phyloP scores from a whole-genome alignment of 1,140 invertebrate genomes.

The Cataglyphis hispanica region DNA sequence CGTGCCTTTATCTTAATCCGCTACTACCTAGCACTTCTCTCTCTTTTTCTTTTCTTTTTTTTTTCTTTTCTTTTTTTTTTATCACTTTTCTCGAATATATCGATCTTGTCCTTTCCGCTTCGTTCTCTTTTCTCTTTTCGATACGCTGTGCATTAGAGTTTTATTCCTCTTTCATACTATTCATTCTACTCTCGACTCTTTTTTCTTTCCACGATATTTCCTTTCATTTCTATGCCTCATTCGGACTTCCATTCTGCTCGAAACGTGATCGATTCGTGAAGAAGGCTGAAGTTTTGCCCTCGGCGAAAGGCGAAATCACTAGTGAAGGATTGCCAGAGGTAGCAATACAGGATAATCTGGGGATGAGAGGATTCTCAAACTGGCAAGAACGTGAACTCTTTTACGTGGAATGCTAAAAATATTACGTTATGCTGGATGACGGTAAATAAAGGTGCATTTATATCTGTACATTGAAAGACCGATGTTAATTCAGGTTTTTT shows the following conservation, averaged over 20 bases:
- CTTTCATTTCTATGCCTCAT: conserved; percentile 39
- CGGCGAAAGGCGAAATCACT: conserved; percentile 23
- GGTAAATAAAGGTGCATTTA: conserved; percentile 36
- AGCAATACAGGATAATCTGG: conserved; percentile 52
- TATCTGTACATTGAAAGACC: background rate
- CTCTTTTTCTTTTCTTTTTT: background rate
- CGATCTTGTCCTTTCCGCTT: conserved; percentile 15
- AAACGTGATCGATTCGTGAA: conserved; percentile 57
- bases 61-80: background rate
- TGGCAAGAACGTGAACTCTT: conserved; percentile 19
- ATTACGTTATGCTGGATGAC: conserved; percentile 12
- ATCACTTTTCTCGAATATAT: conserved; percentile 34
- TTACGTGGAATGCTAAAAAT: conserved; percentile 37
- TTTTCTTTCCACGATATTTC: conserved; percentile 5
- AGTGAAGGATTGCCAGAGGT: conserved; percentile 48
- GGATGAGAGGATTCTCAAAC: conserved; percentile 11
- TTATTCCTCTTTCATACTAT: conserved; percentile 34
- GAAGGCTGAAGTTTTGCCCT: conserved; percentile 53
- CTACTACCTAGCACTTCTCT: background rate
- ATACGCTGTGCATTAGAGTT: conserved; percentile 29
- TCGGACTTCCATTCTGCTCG: conserved; percentile 41
- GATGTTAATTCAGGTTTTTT: too few species aligned
- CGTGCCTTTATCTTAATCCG: background rate
- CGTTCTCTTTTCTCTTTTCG: background rate
- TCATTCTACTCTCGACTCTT: conserved; percentile 1